Conservation (phyloP, 2,888 invertebrate genomes). For the Netelia melanura region DNA sequence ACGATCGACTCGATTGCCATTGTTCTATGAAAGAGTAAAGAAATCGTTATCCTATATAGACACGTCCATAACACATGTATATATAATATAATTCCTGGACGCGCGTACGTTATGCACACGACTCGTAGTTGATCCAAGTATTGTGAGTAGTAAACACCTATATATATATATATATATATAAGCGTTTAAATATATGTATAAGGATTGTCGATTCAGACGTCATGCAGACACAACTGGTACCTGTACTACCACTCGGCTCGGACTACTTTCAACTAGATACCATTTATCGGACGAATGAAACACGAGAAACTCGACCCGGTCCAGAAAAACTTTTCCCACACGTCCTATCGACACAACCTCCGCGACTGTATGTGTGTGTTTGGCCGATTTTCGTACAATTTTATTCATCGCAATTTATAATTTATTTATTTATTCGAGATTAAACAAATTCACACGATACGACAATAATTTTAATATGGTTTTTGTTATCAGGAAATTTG, state of each 20-base stretch:
- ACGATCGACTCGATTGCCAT: constrained; percentile 41
- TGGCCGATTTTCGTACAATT: background rate
- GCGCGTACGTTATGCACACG: background rate
- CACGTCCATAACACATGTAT: background rate
- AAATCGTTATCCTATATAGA: constrained; percentile 4
- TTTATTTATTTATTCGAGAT: too few relatives aligned
- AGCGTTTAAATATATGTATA: background rate
- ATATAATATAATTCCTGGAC: background rate
- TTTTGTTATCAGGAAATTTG: background rate
- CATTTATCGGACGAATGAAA: constrained; percentile 16
- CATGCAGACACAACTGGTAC: constrained; percentile 28
- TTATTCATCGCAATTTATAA: background rate
- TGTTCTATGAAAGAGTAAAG: constrained; percentile 36
- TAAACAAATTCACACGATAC: background rate
- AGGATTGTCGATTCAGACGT: too few relatives aligned
- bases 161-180: background rate
- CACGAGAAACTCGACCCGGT: constrained; percentile 5
- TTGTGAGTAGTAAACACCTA: constrained; percentile 20
- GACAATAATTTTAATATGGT: background rate
- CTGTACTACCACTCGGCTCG: constrained; percentile 25
- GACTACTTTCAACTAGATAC: constrained; percentile 51
- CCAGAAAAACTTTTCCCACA: constrained; percentile 34
- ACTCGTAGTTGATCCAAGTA: constrained; percentile 38
- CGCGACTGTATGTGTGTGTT: background rate
- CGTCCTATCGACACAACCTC: background rate